Conservation (phyloP, 1,140 invertebrate genomes). For the Ruditapes philippinarum region DNA sequence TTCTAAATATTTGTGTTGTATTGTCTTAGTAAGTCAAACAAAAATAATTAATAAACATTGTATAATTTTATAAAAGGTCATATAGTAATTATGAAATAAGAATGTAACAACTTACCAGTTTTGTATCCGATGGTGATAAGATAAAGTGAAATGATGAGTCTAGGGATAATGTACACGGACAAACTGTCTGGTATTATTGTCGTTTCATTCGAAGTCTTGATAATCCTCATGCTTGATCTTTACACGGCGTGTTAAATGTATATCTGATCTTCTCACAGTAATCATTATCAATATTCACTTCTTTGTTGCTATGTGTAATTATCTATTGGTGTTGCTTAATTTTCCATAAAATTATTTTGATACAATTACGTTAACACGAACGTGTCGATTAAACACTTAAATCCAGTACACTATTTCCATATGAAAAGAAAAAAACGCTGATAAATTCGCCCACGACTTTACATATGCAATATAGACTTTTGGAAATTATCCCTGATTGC, state of each 20-base stretch:
- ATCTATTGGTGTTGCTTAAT: background rate
- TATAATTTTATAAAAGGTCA: too few species aligned
- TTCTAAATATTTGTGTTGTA: too few species aligned
- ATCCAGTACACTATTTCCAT: too few species aligned
- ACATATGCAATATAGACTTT: too few species aligned
- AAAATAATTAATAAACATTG: too few species aligned
- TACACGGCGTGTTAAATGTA: background rate
- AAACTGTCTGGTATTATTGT: background rate
- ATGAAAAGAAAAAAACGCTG: too few species aligned
- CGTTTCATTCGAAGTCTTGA: slow-evolving; percentile 21
- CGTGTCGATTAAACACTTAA: too few species aligned
- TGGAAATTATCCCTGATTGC: too few species aligned
- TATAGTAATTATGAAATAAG: too few species aligned
- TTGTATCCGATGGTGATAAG: slow-evolving; percentile 3
- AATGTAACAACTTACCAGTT: slow-evolving; percentile 32
- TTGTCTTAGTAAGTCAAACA: too few species aligned
- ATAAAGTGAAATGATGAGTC: slow-evolving; percentile 7
- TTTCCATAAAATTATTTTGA: background rate
- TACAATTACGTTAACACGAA: too few species aligned
- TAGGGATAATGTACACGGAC: background rate
- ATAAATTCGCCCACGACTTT: too few species aligned
- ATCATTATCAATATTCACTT: slow-evolving; percentile 12
- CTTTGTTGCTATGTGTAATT: background rate
- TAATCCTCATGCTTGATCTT: slow-evolving; percentile 37
- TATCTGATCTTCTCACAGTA: background rate